Evolutionary conservation across 2,113 vertebrate species (phyloP).

Genomic region (Antidorcas marsupialis): DNA sequence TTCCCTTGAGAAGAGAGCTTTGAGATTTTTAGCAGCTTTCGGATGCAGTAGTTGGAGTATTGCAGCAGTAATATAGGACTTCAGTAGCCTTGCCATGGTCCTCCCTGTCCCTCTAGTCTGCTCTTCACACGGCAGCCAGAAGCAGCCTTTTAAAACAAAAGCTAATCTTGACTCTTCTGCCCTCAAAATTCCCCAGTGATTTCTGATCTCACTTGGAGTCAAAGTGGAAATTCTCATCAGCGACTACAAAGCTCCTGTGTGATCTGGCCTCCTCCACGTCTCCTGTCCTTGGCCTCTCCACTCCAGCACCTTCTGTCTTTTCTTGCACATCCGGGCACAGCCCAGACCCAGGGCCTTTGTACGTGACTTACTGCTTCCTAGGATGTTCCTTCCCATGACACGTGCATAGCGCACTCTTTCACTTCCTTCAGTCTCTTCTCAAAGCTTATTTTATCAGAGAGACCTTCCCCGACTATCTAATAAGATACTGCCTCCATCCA

Average conservation of each 20-base stretch:
- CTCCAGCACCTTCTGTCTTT: neutral
- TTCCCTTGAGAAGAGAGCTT: neutral
- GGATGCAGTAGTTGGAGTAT: fast-evolving
- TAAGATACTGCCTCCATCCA: neutral
- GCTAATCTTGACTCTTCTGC: neutral
- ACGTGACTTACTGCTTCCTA: neutral
- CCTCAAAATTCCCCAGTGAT: neutral
- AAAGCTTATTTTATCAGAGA: neutral
- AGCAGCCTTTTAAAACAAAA: neutral
- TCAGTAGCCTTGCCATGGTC: fast-evolving
- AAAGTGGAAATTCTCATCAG: neutral
- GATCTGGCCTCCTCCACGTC: neutral
- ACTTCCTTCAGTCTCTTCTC: neutral
- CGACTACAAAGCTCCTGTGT: neutral
- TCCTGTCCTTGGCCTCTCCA: neutral
- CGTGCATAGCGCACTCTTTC: neutral
- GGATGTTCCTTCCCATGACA: neutral
- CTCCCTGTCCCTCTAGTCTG: neutral
- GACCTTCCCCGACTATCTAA: neutral
- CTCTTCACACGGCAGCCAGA: neutral
- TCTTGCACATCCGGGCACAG: neutral
- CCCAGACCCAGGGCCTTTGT: neutral
- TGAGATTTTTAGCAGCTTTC: neutral
- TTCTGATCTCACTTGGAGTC: neutral
- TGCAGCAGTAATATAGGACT: neutral